Evolutionary conservation across 2,113 vertebrate species (phyloP).

Genomic region (Tiliqua scincoides): DNA sequence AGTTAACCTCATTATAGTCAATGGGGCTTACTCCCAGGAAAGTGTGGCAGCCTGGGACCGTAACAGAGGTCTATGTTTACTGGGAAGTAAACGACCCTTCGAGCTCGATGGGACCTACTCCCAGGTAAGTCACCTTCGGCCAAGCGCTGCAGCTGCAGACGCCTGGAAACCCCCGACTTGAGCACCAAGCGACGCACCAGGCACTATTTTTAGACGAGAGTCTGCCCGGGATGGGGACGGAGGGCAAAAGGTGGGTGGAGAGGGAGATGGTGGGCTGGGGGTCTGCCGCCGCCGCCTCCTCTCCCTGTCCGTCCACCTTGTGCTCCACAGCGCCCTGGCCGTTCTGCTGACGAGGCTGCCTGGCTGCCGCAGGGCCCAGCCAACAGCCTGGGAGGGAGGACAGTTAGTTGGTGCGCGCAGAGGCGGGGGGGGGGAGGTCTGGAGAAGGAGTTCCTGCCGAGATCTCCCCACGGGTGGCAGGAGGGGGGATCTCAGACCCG

Average conservation of each 20-base stretch:
- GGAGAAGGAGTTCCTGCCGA: neutral
- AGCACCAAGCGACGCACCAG: too few species aligned
- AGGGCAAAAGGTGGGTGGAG: neutral
- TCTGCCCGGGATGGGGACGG: too few species aligned
- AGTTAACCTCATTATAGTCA: too few species aligned
- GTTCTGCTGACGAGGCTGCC: neutral
- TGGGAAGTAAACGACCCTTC: neutral
- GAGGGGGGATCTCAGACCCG: too few species aligned
- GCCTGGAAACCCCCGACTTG: neutral
- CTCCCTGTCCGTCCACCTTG: neutral
- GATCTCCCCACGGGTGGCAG: neutral
- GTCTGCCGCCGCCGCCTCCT: neutral
- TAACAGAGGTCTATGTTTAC: neutral
- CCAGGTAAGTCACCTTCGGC: neutral
- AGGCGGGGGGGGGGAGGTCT: neutral
- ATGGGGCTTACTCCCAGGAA: too few species aligned
- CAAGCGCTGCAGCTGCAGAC: neutral
- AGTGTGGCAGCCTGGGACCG: too few species aligned
- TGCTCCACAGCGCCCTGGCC: neutral
- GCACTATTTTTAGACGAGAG: neutral
- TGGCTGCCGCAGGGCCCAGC: slow-evolving; percentile 3
- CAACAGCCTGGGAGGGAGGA: neutral
- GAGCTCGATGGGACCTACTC: neutral
- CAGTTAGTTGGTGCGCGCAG: neutral
- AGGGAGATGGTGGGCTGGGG: neutral